A percentile compares a stretch with the other conserved stretches of the same genome.
These are phyloP conservation scores for Tamandua tetradactyla DNA, from an alignment of 2,797 vertebrate species.

Conservation along the genomic window DNA sequence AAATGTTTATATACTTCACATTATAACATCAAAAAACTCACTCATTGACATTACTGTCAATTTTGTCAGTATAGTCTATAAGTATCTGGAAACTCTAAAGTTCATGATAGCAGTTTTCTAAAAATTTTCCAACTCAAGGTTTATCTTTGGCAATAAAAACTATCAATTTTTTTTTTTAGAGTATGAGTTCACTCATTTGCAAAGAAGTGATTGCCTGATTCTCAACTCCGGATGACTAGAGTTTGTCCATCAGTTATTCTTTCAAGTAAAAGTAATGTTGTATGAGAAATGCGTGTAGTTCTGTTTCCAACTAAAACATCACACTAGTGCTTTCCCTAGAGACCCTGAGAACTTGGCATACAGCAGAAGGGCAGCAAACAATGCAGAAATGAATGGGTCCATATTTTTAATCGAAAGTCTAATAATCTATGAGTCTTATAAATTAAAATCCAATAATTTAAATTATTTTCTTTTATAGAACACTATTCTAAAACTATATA, in stretches of 20 bases:
- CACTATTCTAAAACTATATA: not conserved
- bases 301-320: not conserved
- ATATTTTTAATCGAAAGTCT: not conserved
- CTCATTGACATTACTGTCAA: not conserved
- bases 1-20: not conserved
- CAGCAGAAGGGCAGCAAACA: not conserved
- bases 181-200: not conserved
- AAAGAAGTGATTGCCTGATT: not conserved
- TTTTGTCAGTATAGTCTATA: not conserved
- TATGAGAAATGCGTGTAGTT: not conserved
- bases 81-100: not conserved
- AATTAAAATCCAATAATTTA: not conserved
- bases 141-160: not conserved
- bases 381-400: not conserved
- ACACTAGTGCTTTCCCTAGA: not conserved
- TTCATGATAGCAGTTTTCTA: not conserved
- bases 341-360: not conserved
- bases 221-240: not conserved
- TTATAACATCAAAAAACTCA: not conserved
- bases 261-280: not conserved
- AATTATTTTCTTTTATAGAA: not conserved
- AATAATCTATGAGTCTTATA: not conserved
- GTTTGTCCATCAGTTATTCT: not conserved
- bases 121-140: not conserved
- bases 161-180: not conserved